Conservation (phyloP, 2,888 invertebrate genomes). For the Perithous albicinctus region DNA sequence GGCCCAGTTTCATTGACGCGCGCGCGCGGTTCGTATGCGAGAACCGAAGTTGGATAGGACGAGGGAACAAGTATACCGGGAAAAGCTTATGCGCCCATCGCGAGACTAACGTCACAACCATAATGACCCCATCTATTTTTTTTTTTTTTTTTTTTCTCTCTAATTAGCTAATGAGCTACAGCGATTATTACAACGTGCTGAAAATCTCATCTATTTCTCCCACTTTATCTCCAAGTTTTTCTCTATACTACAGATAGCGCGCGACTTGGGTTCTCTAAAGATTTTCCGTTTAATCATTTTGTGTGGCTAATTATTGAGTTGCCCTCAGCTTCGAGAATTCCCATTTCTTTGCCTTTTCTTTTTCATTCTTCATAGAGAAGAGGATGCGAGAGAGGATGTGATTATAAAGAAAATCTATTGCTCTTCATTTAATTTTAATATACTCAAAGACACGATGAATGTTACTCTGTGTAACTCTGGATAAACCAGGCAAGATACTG, state of each 20-base stretch:
- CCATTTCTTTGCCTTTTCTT: too few relatives aligned
- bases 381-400: too few relatives aligned
- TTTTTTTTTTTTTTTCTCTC: constrained; percentile 16
- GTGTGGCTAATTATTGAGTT: too few relatives aligned
- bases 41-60: constrained; percentile 1
- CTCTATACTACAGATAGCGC: not conserved
- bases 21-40: not conserved
- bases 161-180: constrained; percentile 64
- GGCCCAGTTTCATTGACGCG: constrained; percentile 54
- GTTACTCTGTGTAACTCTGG: too few relatives aligned
- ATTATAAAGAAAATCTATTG: too few relatives aligned
- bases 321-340: too few relatives aligned
- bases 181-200: constrained; percentile 43
- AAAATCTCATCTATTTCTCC: constrained; percentile 14
- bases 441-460: too few relatives aligned
- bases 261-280: not conserved
- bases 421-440: too few relatives aligned
- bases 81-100: not conserved
- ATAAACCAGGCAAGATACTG: too few relatives aligned
- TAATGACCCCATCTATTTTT: constrained; percentile 49
- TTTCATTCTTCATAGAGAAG: too few relatives aligned
- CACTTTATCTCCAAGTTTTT: not conserved
- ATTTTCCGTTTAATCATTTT: not conserved
- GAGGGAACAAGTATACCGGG: not conserved
- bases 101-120: constrained; percentile 5